phyloP scores from a whole-genome alignment of 2,113 vertebrate species.

The Notothenia coriiceps region DNA sequence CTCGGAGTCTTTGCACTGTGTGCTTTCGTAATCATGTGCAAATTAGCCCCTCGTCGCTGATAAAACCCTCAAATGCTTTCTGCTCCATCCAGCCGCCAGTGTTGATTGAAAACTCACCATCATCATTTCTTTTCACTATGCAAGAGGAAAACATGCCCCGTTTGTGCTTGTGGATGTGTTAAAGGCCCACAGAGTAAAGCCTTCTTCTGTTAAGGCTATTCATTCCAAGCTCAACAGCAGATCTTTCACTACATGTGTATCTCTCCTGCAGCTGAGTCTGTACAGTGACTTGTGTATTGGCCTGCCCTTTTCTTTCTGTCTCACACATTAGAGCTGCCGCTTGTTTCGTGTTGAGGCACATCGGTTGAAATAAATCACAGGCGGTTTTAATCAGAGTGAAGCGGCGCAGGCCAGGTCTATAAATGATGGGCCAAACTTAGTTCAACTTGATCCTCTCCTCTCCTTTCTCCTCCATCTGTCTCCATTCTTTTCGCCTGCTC shows the following conservation, averaged over 20 bases:
- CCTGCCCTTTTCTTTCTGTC: constrained; percentile 8
- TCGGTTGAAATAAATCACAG: constrained; percentile 68
- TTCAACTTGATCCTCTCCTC: constrained; percentile 40
- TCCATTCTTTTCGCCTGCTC: constrained; percentile 54
- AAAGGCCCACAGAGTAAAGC: constrained; percentile 61
- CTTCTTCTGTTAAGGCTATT: constrained; percentile 47
- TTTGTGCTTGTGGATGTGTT: constrained; percentile 76
- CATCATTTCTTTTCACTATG: constrained; percentile 69
- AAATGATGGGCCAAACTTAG: constrained; percentile 67
- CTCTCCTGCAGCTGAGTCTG: constrained; percentile 42
- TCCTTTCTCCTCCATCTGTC: constrained; percentile 53
- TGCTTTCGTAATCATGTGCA: constrained; percentile 81
- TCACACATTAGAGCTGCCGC: constrained; percentile 47
- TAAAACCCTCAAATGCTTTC: constrained; percentile 70
- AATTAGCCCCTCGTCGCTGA: constrained; percentile 75
- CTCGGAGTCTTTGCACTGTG: constrained; percentile 65
- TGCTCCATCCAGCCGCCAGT: constrained; percentile 36
- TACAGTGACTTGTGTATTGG: constrained; percentile 38
- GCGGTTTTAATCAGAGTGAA: constrained; percentile 72
- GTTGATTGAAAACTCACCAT: constrained; percentile 62
- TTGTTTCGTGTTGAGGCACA: constrained; percentile 30
- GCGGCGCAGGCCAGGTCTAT: constrained; percentile 38
- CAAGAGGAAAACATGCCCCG: constrained; percentile 59
- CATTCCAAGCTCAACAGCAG: constrained; percentile 64
- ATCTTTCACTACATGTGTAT: constrained; percentile 34